A percentile compares a stretch with the other conserved stretches of the same genome.
Conservation (phyloP, 2,888 invertebrate genomes). For the Fissipunctia ypsillon region DNA sequence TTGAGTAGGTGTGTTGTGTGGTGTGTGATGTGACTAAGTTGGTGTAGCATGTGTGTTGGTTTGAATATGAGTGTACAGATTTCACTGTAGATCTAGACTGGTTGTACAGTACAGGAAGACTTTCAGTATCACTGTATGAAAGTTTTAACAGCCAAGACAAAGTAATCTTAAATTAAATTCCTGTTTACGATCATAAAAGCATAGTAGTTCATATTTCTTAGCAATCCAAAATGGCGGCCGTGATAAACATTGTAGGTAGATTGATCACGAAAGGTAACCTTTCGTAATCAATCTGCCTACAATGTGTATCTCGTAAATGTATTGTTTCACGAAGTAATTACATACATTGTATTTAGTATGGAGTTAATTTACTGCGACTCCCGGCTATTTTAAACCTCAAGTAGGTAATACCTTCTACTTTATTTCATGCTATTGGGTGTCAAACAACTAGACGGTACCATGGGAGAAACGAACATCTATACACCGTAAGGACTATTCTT, state of each 20-base stretch:
- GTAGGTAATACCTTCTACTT: not conserved
- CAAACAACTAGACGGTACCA: not conserved
- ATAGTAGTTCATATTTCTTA: conserved; percentile 28
- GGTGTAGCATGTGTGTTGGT: too few relatives aligned
- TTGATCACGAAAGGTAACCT: conserved; percentile 29
- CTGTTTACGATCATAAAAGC: conserved; percentile 6
- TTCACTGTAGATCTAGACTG: too few relatives aligned
- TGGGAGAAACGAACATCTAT: too few relatives aligned
- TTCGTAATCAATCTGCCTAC: too few relatives aligned
- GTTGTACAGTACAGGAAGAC: too few relatives aligned
- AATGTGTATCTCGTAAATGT: conserved; percentile 39
- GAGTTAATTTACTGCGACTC: conserved; percentile 20
- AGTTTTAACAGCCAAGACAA: too few relatives aligned
- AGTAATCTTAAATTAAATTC: conserved; percentile 24
- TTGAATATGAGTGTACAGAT: too few relatives aligned
- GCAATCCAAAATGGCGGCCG: conserved; percentile 27
- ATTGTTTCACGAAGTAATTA: conserved; percentile 35
- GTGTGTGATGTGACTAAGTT: too few relatives aligned
- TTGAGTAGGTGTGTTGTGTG: too few relatives aligned
- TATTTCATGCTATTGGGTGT: not conserved
- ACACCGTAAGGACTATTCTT: too few relatives aligned
- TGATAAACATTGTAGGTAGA: conserved; percentile 37
- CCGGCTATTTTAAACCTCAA: not conserved
- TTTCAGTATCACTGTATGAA: too few relatives aligned
- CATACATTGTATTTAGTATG: conserved; percentile 44